phyloP scores from a whole-genome alignment of 2,797 vertebrate genomes.

The Muscicapa comitata region DNA sequence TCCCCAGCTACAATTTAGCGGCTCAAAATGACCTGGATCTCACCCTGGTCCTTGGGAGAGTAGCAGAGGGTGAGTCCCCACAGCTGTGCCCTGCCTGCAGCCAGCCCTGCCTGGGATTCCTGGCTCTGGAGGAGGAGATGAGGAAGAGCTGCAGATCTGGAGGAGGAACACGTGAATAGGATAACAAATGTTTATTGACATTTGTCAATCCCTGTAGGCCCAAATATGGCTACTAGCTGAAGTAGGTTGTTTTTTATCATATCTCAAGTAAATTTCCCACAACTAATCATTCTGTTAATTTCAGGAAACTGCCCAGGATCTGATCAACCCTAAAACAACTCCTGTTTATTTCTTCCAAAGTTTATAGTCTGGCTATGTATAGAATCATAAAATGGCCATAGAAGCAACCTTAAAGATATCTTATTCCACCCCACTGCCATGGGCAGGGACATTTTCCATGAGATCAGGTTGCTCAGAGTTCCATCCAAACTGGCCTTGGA shows the following conservation, averaged over 20 bases:
- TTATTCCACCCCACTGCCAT: neutral
- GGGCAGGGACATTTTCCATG: neutral
- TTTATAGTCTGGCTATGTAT: neutral
- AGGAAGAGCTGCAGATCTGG: neutral
- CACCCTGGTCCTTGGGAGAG: neutral
- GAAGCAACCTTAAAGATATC: neutral
- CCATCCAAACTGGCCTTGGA: neutral
- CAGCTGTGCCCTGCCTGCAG: neutral
- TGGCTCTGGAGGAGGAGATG: neutral
- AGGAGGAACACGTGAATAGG: neutral
- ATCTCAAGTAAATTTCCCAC: neutral
- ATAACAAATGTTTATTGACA: neutral
- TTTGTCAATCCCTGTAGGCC: neutral
- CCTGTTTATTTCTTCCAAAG: neutral
- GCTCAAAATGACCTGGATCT: neutral
- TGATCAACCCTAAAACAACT: neutral
- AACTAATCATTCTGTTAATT: neutral
- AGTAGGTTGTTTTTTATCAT: neutral
- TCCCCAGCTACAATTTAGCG: neutral
- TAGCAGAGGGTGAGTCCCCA: accelerated
- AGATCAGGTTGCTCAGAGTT: neutral
- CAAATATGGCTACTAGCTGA: neutral
- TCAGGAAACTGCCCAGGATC: neutral
- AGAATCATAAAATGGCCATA: neutral
- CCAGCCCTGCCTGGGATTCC: neutral